Base-by-base conservation (phyloP, 2,888 invertebrate genomes). In the Mesorhabditis spiculigera region DNA sequence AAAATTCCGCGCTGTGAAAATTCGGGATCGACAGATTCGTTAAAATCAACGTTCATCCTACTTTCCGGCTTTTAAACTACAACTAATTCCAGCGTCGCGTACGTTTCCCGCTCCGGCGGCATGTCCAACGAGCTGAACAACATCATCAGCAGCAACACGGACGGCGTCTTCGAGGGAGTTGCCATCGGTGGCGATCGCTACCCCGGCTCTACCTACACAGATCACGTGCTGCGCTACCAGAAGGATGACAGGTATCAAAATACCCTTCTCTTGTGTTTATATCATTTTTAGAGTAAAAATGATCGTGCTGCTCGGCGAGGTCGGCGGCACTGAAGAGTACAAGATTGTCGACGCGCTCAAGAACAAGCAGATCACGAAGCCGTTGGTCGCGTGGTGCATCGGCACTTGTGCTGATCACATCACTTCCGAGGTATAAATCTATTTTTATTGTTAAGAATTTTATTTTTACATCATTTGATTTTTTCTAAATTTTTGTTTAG, bases 91-190 rank as follows among this genome's bases (percentile, higher is more conserved):
- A 93, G 95, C 86, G 94, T 98, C 68, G 97, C 96, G 0, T 98
- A 98, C 87, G 98, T 98, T 0, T 97, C 96, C 0, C 91, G 97
- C 42, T 97, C 96, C 0, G 98, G 98, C 45, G 98, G 98, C 6
- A 98, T 98, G 98, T 96, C 95, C 67, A 98, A 99, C 87, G 98
- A 98, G 86, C 89, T 98, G 73, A 99, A 98, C 89, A 98, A 98
- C 87, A 95, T 98, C 66, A 90, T 99, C 73, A 93, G 95, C 0
- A 93, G 95, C 85, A 92, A 95, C 68, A 95, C 98, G 0, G 93
- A 79, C 50, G 78, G 78, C 6, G 77, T 77, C 6, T 78, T 75
- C 58, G 98, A 98, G 87, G 98, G 98, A 4, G 93, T 98, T 5
- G 98, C 98, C 67, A 98, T 98, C 83, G 94, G 94, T 5, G 98